Evolutionary conservation across 2,113 vertebrate species (phyloP).

Genomic region (Phyllostomus hastatus): DNA sequence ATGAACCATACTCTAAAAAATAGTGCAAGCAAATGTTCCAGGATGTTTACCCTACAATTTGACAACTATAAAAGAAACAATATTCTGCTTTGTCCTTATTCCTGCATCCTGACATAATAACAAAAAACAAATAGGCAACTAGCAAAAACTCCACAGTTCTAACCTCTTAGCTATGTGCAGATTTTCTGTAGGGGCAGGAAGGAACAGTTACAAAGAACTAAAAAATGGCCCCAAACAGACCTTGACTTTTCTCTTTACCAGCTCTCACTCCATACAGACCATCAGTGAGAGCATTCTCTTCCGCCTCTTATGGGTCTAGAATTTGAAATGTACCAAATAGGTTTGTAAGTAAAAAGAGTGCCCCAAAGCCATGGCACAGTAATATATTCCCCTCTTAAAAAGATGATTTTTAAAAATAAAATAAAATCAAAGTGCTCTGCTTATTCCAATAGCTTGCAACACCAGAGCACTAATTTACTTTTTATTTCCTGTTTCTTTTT

Average conservation of each 20-base stretch:
- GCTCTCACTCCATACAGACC: too few species aligned
- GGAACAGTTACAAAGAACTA: not conserved
- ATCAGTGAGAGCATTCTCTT: not conserved
- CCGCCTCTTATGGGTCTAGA: not conserved
- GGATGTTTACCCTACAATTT: not conserved
- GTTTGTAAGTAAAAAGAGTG: not conserved
- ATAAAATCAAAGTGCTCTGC: not conserved
- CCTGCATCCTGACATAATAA: not conserved
- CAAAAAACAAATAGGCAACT: not conserved
- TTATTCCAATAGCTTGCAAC: not conserved
- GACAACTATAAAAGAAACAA: not conserved
- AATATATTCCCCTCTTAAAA: not conserved
- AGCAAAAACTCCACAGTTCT: not conserved
- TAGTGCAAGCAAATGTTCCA: not conserved
- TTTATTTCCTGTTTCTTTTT: not conserved
- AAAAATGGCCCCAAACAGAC: not conserved
- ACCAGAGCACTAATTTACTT: not conserved
- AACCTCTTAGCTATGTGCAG: not conserved
- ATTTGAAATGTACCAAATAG: not conserved
- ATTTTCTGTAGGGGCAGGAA: not conserved
- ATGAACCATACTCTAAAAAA: not conserved
- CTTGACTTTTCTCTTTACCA: not conserved
- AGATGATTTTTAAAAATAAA: not conserved
- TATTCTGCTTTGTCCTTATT: not conserved
- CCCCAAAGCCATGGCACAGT: not conserved